phyloP scores from a whole-genome alignment of 1,140 invertebrate genomes.

The Heliconius nattereri region DNA sequence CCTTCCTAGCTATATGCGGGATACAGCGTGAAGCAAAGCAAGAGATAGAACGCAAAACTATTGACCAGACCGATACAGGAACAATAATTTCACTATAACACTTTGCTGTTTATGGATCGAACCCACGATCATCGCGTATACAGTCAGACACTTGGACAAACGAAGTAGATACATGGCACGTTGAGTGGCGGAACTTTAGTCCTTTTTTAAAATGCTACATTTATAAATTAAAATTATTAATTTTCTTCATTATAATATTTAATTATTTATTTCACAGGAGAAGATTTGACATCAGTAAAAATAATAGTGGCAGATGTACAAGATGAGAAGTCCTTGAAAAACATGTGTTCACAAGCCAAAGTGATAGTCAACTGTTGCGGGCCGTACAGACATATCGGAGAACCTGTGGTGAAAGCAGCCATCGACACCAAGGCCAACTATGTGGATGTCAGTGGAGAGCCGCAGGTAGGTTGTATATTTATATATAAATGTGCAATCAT shows the following conservation, averaged over 20 bases:
- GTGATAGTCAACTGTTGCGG: conserved; percentile 94
- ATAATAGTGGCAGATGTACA: conserved; percentile 90
- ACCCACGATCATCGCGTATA: no score
- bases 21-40: no score
- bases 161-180: no score
- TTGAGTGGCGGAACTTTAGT: no score
- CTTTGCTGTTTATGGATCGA: no score
- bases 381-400: conserved; percentile 94
- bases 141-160: no score
- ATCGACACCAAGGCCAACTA: conserved; percentile 91
- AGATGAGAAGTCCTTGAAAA: conserved; percentile 86
- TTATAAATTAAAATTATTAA: no score
- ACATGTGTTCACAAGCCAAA: conserved; percentile 88
- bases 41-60: no score
- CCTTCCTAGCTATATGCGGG: no score
- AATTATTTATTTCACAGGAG: conserved; percentile 67
- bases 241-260: background rate
- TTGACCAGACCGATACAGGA: no score
- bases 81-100: no score
- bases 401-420: conserved; percentile 94
- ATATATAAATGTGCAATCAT: background rate
- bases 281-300: conserved; percentile 83
- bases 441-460: conserved; percentile 97
- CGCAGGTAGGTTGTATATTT: conserved; percentile 80
- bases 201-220: no score